phyloP scores from a whole-genome alignment of 1,140 invertebrate species.

The Rhopalosiphum maidis region DNA sequence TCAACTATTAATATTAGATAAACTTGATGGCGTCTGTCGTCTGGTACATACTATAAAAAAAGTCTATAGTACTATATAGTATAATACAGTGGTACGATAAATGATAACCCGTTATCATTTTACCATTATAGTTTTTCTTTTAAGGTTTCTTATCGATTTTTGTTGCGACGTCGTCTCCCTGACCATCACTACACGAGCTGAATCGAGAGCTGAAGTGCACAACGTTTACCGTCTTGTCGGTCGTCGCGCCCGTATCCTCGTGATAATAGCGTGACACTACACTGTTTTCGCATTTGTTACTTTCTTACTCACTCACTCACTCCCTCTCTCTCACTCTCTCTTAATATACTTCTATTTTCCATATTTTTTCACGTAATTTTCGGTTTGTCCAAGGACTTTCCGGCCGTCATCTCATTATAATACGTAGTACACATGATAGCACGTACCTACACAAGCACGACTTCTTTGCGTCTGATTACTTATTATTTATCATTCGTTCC shows the following conservation, averaged over 20 bases:
- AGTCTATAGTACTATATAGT: no score
- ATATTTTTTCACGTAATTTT: not conserved
- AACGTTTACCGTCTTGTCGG: conserved; percentile 12
- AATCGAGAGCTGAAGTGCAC: not conserved
- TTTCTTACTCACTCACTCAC: not conserved
- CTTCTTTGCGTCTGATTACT: not conserved
- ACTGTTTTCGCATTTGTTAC: not conserved
- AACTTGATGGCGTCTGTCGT: not conserved
- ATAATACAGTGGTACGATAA: not conserved
- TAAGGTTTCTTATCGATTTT: conserved; percentile 32
- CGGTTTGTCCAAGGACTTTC: not conserved
- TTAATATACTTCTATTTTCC: not conserved
- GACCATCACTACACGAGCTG: not conserved
- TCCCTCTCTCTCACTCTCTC: no score
- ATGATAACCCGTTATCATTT: not conserved
- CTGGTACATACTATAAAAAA: no score
- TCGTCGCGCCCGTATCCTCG: not conserved
- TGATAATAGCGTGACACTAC: not conserved
- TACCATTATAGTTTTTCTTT: not conserved
- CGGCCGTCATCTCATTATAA: not conserved
- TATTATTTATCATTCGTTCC: not conserved
- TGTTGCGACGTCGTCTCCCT: not conserved
- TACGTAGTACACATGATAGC: no score
- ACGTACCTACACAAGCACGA: not conserved
- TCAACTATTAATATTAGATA: not conserved